Evolutionary conservation across 2,113 vertebrate species (phyloP).

Genomic region (Atrichornis clamosus): DNA sequence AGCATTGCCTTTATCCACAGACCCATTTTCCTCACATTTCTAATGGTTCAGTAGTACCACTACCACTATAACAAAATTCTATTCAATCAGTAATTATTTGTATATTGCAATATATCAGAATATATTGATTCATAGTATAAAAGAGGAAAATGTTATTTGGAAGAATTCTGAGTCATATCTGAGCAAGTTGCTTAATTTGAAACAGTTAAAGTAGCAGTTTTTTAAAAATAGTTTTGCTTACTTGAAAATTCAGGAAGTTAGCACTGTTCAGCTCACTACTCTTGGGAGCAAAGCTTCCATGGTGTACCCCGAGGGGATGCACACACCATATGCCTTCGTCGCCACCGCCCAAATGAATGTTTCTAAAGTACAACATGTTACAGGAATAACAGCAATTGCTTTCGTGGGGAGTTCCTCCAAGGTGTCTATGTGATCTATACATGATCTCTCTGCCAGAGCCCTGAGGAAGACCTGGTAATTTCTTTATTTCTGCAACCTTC

Average conservation of each 20-base stretch:
- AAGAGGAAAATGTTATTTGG: neutral
- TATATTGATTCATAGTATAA: neutral
- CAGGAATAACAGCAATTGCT: neutral
- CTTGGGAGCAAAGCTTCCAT: neutral
- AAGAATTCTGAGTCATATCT: neutral
- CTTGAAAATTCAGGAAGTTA: neutral
- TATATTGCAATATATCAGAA: neutral
- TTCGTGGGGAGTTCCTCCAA: neutral
- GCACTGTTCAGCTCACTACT: neutral
- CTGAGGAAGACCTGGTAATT: neutral
- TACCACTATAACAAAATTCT: neutral
- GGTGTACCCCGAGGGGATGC: accelerated
- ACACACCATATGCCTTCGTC: neutral
- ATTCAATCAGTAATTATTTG: neutral
- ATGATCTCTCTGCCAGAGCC: neutral
- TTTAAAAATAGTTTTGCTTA: neutral
- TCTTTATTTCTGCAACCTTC: neutral
- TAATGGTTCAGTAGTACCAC: neutral
- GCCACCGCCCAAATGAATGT: neutral
- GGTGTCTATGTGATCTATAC: neutral
- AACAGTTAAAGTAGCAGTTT: neutral
- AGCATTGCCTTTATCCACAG: neutral
- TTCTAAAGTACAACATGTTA: neutral
- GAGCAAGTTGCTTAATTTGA: neutral
- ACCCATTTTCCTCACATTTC: neutral